Percentiles rank a stretch among this genome's conserved stretches.
Conservation (phyloP, 2,797 vertebrate species). For the Eptatretus atami region DNA sequence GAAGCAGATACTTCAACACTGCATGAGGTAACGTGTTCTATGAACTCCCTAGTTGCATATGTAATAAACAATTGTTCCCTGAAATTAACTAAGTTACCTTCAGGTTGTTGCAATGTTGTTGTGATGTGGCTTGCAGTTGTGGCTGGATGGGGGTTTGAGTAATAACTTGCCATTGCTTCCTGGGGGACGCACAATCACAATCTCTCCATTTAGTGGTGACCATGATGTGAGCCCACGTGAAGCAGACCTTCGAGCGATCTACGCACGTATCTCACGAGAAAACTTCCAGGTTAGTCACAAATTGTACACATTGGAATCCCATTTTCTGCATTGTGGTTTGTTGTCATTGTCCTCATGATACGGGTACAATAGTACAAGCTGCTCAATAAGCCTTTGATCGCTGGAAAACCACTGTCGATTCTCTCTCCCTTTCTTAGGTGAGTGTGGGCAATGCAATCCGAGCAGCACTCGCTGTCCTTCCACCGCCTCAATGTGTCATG, state of each 20-base stretch:
- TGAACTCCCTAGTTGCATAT: too few species aligned
- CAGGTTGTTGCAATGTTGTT: too few species aligned
- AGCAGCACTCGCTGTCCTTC: background rate
- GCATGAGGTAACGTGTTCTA: too few species aligned
- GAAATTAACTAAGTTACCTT: too few species aligned
- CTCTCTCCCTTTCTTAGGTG: background rate
- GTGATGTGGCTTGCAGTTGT: conserved; percentile 19
- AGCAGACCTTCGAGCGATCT: conserved; percentile 15
- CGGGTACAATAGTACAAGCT: too few species aligned
- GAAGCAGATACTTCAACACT: too few species aligned
- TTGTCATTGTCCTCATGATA: too few species aligned
- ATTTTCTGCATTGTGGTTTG: too few species aligned
- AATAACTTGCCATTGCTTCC: conserved; percentile 41
- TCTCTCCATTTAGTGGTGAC: conserved; percentile 41
- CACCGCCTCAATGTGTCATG: background rate
- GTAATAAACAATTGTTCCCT: too few species aligned
- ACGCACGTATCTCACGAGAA: conserved; percentile 30
- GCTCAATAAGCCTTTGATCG: too few species aligned
- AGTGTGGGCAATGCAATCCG: background rate
- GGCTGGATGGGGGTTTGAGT: conserved; percentile 49
- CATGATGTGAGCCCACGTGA: conserved; percentile 37
- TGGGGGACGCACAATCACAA: conserved; percentile 31
- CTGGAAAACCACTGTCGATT: too few species aligned
- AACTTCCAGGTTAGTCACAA: conserved; percentile 23
- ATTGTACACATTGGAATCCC: background rate